phyloP scores from a whole-genome alignment of 2,797 vertebrate species.

The Pachyuromys duprasi region DNA sequence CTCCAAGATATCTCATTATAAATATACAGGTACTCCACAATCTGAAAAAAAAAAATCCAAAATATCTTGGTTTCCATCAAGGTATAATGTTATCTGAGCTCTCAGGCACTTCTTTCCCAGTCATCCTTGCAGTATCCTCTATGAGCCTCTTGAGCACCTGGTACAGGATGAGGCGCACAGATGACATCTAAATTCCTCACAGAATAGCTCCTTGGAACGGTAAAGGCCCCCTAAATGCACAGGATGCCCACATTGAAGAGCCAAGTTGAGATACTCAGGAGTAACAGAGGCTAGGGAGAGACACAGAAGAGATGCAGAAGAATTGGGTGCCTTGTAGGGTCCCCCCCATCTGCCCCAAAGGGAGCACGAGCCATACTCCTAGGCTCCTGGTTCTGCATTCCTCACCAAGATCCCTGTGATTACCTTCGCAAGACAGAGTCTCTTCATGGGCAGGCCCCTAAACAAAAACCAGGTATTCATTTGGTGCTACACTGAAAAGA shows the following conservation, averaged over 20 bases:
- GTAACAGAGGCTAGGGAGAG: background rate
- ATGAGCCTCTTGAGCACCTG: background rate
- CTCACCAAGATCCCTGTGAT: background rate
- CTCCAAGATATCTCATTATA: background rate
- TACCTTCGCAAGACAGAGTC: background rate
- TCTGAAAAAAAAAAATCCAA: background rate
- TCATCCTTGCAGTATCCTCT: background rate
- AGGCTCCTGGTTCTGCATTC: background rate
- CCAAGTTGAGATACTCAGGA: background rate
- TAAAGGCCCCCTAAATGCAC: background rate
- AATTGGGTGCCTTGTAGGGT: fast-evolving
- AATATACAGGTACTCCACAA: background rate
- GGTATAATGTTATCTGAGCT: background rate
- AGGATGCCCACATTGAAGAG: background rate
- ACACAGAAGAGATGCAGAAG: background rate
- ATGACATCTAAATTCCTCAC: background rate
- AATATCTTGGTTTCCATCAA: background rate
- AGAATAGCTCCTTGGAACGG: background rate
- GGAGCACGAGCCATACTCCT: background rate
- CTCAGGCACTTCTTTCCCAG: background rate
- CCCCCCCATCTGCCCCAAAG: background rate
- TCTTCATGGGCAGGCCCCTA: background rate
- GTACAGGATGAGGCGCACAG: background rate
- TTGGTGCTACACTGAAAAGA: background rate
- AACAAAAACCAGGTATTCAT: background rate